phyloP scores from a whole-genome alignment of 1,140 invertebrate species.

The Pogonomyrmex barbatus region DNA sequence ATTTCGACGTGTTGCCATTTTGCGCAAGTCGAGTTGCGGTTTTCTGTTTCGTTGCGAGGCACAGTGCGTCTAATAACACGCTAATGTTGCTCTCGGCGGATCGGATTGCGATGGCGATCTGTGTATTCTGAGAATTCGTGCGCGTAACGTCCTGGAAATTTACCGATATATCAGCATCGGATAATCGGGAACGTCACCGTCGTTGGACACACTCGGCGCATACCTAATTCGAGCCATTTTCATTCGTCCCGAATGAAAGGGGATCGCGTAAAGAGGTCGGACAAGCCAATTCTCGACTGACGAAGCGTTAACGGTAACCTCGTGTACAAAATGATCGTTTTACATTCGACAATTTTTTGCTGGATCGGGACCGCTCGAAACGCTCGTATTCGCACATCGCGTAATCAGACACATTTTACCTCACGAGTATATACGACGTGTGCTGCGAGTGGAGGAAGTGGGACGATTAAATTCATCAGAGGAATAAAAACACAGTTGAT shows the following conservation, averaged over 20 bases:
- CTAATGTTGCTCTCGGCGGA: background rate
- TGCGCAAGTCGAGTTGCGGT: background rate
- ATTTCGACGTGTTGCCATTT: background rate
- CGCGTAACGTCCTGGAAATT: conserved; percentile 23
- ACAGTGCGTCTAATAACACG: background rate
- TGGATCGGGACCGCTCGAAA: background rate
- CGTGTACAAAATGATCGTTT: conserved; percentile 27
- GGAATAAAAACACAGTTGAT: background rate
- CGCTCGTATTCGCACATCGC: background rate
- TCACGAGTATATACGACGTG: background rate
- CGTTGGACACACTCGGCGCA: conserved; percentile 12
- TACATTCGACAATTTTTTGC: background rate
- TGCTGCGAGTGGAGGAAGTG: background rate
- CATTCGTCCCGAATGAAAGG: background rate
- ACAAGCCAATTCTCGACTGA: conserved; percentile 16
- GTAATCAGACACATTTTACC: background rate
- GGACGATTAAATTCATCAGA: background rate
- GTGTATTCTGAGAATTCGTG: background rate
- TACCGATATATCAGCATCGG: background rate
- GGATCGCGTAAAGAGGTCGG: background rate
- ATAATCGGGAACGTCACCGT: conserved; percentile 12
- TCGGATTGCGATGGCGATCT: background rate
- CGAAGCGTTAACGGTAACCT: background rate
- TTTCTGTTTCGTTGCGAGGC: conserved; percentile 7
- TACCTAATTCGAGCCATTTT: conserved; percentile 9